phyloP scores from a whole-genome alignment of 2,888 invertebrate species.

The Tetragnatha montana region DNA sequence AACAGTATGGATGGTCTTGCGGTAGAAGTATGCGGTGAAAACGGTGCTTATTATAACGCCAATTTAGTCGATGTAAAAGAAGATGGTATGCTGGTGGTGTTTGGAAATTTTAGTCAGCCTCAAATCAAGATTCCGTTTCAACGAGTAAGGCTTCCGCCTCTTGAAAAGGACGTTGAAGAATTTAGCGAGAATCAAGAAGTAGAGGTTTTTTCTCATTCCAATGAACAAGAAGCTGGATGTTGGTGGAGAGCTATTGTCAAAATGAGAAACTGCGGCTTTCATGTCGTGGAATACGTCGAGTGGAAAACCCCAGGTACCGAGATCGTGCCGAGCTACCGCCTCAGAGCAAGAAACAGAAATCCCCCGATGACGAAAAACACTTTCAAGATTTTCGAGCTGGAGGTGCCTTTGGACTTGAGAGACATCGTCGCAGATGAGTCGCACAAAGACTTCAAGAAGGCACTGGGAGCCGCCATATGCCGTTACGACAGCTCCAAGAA shows the following conservation, averaged over 20 bases:
- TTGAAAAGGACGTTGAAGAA: constrained; percentile 81
- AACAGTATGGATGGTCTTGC: constrained; percentile 97
- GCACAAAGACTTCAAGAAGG: constrained; percentile 96
- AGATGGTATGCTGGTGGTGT: constrained; percentile 93
- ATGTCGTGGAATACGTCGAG: constrained; percentile 93
- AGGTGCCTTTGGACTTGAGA: constrained; percentile 94
- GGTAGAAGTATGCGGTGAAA: constrained; percentile 99
- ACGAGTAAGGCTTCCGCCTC: constrained; percentile 91
- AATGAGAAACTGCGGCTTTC: constrained; percentile 83
- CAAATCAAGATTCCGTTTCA: constrained; percentile 93
- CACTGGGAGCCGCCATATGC: constrained; percentile 91
- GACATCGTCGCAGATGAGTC: constrained; percentile 79
- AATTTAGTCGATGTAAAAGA: constrained; percentile 93
- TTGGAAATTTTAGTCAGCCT: constrained; percentile 88
- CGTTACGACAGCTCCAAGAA: constrained; percentile 91
- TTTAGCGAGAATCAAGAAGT: constrained; percentile 93
- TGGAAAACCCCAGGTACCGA: constrained; percentile 88
- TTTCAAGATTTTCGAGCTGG: constrained; percentile 93
- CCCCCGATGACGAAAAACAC: constrained; percentile 90
- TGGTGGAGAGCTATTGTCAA: constrained; percentile 98
- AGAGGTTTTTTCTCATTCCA: constrained; percentile 92
- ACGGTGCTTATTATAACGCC: constrained; percentile 99
- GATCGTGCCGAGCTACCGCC: constrained; percentile 91
- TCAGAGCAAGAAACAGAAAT: constrained; percentile 89
- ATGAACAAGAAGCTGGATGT: constrained; percentile 92